phyloP scores from a whole-genome alignment of 2,888 invertebrate species.

The Opisthograptis luteolata region DNA sequence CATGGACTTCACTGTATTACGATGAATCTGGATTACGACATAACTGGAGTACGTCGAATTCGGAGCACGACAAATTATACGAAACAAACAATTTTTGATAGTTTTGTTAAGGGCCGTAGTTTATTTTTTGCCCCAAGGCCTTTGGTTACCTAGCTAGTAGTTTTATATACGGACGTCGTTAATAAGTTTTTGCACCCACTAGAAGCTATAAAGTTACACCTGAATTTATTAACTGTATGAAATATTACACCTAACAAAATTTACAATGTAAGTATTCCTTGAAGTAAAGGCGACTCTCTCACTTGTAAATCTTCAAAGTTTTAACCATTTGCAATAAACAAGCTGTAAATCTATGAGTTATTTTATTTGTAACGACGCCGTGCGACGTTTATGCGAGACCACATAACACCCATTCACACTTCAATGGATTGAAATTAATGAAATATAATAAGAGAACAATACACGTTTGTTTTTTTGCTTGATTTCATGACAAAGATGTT shows the following conservation, averaged over 20 bases:
- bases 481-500: neutral
- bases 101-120: too few relatives aligned
- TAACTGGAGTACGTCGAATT: too few relatives aligned
- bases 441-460: neutral
- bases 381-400: slow-evolving; percentile 9
- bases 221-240: too few relatives aligned
- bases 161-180: too few relatives aligned
- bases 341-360: slow-evolving; percentile 10
- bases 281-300: slow-evolving; percentile 5
- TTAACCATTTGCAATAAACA: slow-evolving; percentile 19
- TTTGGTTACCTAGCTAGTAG: too few relatives aligned
- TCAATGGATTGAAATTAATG: slow-evolving; percentile 7
- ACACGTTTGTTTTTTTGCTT: neutral
- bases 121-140: too few relatives aligned
- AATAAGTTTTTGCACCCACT: too few relatives aligned
- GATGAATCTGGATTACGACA: too few relatives aligned
- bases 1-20: too few relatives aligned
- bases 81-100: too few relatives aligned
- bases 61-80: too few relatives aligned
- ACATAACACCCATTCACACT: neutral
- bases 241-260: neutral
- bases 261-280: slow-evolving; percentile 9
- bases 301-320: slow-evolving; percentile 2
- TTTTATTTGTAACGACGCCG: too few relatives aligned
- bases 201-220: neutral